Evolutionary conservation across 1,140 invertebrate species (phyloP), one percentile per base, ranked within the genome.

Genomic region (Olivierus martensii): DNA sequence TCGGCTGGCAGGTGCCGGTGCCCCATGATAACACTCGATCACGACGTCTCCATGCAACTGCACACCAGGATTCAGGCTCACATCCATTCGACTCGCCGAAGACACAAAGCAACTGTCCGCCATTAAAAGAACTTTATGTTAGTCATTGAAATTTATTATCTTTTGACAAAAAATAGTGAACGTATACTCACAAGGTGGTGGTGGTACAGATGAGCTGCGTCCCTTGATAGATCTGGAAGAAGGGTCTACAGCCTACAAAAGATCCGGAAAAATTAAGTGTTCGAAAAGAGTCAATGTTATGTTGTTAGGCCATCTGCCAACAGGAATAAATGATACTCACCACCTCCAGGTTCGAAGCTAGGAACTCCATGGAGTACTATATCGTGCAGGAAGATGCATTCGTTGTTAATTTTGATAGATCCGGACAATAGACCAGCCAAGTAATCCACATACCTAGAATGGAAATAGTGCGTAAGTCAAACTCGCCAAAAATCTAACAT

Each of bases 371-470:
- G 76, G 34, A 94, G 81, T 22, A 84, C 83, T 37, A 93, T 79
- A 61, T 88, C 83, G 22, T 86, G 87, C 42, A 94, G 75, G 66
- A 83, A 88, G 3, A 94, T 70, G 7, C 88, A 83, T 22, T 81
- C 80, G 22, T 83, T 79, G 69, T 87, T 92, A 64, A 94, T 87
- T 59, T 81, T 77, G 61, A 90, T 84, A 56, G 80, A 80, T 45
- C 87, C 87, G 3, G 86, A 86, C 22, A 94, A 73, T 19, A 93
- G 71, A 15, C 87, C 87, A 46, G 84, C 80, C 69, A 94, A 93
- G 68, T 89, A 88, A 57, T 83, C 77, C 34, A 89, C 79, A 69
- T 92, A 92, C 70, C 88, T 91, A 73, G 39, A 65, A 61, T 11
- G 22, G 19, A n/a, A 5, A 57, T 15, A 42, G 3, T 14, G 36